These are phyloP conservation scores for Lepidurus apus DNA, from an alignment of 1,140 invertebrate species.

Conservation along the genomic window DNA sequence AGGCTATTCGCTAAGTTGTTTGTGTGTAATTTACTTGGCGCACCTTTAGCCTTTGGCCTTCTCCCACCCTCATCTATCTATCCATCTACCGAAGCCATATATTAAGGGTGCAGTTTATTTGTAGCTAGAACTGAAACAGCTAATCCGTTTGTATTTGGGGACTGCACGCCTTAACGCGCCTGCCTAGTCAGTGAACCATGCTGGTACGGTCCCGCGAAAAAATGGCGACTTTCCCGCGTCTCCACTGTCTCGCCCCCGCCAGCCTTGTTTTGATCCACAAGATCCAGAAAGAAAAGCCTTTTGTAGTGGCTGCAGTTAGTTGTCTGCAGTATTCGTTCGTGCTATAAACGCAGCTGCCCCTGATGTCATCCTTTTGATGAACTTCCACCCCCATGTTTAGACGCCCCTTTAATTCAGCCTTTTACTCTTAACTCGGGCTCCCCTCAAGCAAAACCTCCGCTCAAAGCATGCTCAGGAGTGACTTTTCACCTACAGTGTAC, in stretches of 20 bases:
- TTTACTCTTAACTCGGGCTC: background rate
- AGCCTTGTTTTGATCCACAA: background rate
- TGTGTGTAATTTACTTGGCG: background rate
- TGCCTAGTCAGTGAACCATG: background rate
- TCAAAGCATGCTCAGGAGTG: background rate
- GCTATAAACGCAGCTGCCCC: conserved; percentile 1
- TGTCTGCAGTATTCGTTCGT: too few species aligned
- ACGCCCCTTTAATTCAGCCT: conserved; percentile 17
- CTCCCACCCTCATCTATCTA: background rate
- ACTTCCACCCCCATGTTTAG: conserved; percentile 18
- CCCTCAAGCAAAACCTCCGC: background rate
- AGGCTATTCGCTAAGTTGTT: background rate
- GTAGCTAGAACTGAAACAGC: background rate
- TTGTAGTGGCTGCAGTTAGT: too few species aligned
- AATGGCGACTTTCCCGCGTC: background rate
- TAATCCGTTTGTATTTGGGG: background rate
- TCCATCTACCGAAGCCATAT: background rate
- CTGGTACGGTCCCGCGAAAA: background rate
- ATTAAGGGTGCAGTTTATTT: background rate
- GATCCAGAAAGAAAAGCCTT: background rate
- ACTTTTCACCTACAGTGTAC: background rate
- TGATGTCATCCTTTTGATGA: conserved; percentile 22
- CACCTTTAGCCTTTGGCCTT: background rate
- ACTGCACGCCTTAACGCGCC: background rate
- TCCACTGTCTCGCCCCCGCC: background rate